Evolutionary conservation across 2,888 invertebrate genomes (phyloP).

Genomic region (Argyra leucocephala): DNA sequence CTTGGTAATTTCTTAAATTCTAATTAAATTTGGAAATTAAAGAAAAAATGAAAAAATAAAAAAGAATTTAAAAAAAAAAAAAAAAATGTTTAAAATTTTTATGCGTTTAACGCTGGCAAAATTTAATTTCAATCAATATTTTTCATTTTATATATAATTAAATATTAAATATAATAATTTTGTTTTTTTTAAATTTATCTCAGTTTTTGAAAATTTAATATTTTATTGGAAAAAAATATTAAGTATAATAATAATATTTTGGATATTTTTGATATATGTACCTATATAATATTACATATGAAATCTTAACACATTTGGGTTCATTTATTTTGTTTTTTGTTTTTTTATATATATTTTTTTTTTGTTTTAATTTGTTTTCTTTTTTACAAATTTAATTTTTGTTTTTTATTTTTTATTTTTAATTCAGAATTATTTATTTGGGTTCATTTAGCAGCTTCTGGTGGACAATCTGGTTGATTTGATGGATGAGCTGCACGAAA

Average conservation of each 20-base stretch:
- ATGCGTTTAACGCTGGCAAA: background rate
- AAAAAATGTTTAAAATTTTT: background rate
- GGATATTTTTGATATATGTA: background rate
- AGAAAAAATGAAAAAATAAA: background rate
- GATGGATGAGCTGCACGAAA: conserved; percentile 86
- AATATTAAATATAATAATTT: background rate
- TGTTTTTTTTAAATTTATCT: background rate
- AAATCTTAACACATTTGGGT: conserved; percentile 3
- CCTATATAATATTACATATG: background rate
- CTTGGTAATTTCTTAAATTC: background rate
- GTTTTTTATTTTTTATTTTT: conserved; percentile 5
- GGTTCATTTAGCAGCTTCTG: conserved; percentile 68
- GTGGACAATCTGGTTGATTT: conserved; percentile 90
- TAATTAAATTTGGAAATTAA: background rate
- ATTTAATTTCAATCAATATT: background rate
- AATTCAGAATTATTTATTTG: conserved; percentile 17
- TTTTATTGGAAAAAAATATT: background rate
- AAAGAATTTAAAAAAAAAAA: background rate
- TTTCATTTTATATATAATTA: background rate
- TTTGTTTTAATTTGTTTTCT: no score
- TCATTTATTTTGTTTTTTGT: background rate
- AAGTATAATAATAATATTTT: background rate
- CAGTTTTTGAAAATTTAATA: background rate
- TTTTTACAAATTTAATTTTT: background rate
- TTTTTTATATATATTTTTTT: background rate